Evolutionary conservation across 2,113 vertebrate genomes (phyloP), one percentile per base, ranked within the genome.

Genomic region (Oostethus manadensis): DNA sequence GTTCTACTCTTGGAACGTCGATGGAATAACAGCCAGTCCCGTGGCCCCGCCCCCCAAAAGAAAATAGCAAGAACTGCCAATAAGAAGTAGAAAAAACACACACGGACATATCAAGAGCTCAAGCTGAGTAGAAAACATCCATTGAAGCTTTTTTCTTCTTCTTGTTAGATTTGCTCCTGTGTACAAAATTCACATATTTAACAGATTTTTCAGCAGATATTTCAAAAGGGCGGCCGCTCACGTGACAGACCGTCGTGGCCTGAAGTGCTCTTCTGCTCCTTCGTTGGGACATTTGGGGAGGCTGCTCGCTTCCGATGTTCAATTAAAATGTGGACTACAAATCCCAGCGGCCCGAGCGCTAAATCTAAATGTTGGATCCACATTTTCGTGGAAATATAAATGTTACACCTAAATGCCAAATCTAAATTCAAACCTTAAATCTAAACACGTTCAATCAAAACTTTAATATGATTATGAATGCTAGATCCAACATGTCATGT

Each of bases 131-230:
- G 70, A 90, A 90, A 90, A 88, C 82, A 86, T 76, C 77, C 77
- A 85, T 54, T 76, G 74, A 84, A 84, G 76, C 66, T 46, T 65
- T 81, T 68, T 76, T 64, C 62, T 57, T 69, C 50, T 82, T 80
- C 77, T 77, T 73, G 10, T 51, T 2, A 42, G 38, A 2, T 82
- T 76, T 66, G 60, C 62, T 72, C 47, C 72, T 87, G 78, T 88
- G 61, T 89, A 89, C 86, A 89, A 89, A 90, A 89, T 89, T 88
- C 89, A 90, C 89, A 90, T 89, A 86, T 87, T 84, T 80, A 78
- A 84, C 80, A 87, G 86, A 78, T 85, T 78, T 64, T 69, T 58
- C 58, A 85, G 79, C 73, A 74, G 66, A 59, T 66, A 26, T 47
- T 56, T 16, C 42, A 40, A 62, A 59, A 23, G 43, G 40, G 49